These are phyloP conservation scores for Hemaris fuciformis DNA, from an alignment of 2,888 invertebrate genomes.

Conservation along the genomic window DNA sequence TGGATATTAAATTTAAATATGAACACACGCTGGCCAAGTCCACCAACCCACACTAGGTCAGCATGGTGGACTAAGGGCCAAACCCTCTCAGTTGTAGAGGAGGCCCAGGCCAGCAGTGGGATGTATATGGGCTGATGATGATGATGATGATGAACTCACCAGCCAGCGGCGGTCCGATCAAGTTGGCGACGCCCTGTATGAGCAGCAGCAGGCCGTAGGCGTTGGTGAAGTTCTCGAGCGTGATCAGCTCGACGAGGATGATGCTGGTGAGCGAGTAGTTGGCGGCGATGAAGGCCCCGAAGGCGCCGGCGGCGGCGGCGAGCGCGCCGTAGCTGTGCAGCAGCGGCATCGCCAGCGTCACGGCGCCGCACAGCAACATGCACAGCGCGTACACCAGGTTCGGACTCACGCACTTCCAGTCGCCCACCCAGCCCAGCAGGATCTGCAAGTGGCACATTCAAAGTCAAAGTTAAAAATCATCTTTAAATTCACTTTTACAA, in stretches of 20 bases:
- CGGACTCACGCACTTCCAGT: constrained; percentile 88
- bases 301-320: constrained; percentile 86
- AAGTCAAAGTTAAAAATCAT: too few species aligned
- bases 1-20: too few species aligned
- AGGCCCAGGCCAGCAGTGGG: too few species aligned
- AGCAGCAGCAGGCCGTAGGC: constrained; percentile 94
- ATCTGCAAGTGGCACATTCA: too few species aligned
- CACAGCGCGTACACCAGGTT: constrained; percentile 90
- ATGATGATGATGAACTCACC: constrained; percentile 83
- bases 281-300: constrained; percentile 94
- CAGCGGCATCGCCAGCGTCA: constrained; percentile 85
- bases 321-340: constrained; percentile 80
- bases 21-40: too few species aligned
- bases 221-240: constrained; percentile 94
- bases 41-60: too few species aligned
- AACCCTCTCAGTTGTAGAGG: too few species aligned
- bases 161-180: constrained; percentile 94
- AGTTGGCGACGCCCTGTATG: constrained; percentile 94
- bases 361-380: constrained; percentile 87
- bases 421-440: constrained; percentile 93
- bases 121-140: too few species aligned
- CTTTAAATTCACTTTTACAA: too few species aligned
- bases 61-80: too few species aligned
- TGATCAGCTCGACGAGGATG: constrained; percentile 93
- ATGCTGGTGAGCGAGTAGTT: constrained; percentile 96